Conservation (phyloP, 2,797 vertebrate genomes). For the Cossypha niveicapilla region DNA sequence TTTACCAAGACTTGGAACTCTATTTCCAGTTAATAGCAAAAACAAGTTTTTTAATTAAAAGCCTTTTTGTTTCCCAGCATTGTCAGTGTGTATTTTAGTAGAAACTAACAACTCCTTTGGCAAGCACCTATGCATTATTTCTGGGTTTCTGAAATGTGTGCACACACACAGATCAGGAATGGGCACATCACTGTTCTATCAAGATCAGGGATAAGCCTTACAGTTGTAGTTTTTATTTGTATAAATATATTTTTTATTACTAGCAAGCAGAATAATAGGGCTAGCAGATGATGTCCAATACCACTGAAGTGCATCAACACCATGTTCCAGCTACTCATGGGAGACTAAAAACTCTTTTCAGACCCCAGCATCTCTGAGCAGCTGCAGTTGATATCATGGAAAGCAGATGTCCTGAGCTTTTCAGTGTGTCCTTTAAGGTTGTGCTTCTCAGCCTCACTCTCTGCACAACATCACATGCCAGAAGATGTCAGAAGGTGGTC, state of each 20-base stretch:
- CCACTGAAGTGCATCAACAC: neutral
- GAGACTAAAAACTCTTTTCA: neutral
- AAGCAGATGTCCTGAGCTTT: neutral
- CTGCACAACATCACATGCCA: rapidly evolving
- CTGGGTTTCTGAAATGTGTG: neutral
- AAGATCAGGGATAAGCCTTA: neutral
- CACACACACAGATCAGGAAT: neutral
- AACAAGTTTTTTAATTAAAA: neutral
- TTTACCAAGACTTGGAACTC: neutral
- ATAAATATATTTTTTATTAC: neutral
- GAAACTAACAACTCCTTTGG: neutral
- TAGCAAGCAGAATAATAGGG: neutral
- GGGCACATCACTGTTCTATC: neutral
- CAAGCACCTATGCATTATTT: neutral
- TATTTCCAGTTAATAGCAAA: neutral
- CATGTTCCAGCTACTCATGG: neutral
- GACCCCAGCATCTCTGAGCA: neutral
- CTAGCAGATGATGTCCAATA: neutral
- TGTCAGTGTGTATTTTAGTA: neutral
- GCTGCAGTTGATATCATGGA: rapidly evolving
- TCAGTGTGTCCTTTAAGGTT: neutral
- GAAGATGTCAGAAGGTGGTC: neutral
- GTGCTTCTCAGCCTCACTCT: neutral
- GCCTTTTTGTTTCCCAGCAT: neutral
- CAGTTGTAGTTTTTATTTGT: neutral